These are phyloP conservation scores for Adelognathus sp. DNA, from an alignment of 2,888 invertebrate genomes.

Conservation along the genomic window DNA sequence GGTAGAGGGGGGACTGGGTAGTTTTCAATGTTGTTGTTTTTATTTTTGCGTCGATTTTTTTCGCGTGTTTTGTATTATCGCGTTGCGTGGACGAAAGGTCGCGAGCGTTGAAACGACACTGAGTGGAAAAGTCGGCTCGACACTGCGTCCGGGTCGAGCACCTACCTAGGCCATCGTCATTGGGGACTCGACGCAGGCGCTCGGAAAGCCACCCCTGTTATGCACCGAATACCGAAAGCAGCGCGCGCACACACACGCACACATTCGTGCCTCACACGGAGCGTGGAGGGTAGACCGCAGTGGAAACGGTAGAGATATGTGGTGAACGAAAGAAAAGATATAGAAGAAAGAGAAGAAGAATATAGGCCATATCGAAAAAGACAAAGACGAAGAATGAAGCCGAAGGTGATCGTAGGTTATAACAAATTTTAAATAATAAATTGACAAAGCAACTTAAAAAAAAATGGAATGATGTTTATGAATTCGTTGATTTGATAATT, in stretches of 20 bases:
- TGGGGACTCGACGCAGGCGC: slow-evolving; percentile 80
- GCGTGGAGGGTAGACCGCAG: not conserved
- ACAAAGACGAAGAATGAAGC: too few species aligned
- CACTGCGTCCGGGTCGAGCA: slow-evolving; percentile 79
- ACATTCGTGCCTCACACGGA: not conserved
- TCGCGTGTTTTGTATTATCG: not conserved
- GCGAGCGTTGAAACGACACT: slow-evolving; percentile 46
- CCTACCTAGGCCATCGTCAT: slow-evolving; percentile 74
- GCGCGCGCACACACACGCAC: slow-evolving; percentile 43
- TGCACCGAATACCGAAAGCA: slow-evolving; percentile 59
- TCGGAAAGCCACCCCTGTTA: slow-evolving; percentile 65
- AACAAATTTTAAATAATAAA: too few species aligned
- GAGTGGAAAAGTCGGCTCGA: slow-evolving; percentile 60
- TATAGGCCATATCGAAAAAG: too few species aligned
- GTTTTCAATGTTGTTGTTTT: too few species aligned
- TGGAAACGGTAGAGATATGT: too few species aligned
- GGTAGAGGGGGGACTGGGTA: too few species aligned
- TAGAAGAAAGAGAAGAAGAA: too few species aligned
- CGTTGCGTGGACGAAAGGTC: slow-evolving; percentile 23
- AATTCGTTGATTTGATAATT: too few species aligned
- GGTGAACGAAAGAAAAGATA: too few species aligned
- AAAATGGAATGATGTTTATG: too few species aligned
- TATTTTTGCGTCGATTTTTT: not conserved
- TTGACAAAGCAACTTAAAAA: too few species aligned
- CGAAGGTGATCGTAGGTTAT: too few species aligned